Base-by-base conservation (phyloP, 2,888 invertebrate species). In the Eristalis tenax region DNA sequence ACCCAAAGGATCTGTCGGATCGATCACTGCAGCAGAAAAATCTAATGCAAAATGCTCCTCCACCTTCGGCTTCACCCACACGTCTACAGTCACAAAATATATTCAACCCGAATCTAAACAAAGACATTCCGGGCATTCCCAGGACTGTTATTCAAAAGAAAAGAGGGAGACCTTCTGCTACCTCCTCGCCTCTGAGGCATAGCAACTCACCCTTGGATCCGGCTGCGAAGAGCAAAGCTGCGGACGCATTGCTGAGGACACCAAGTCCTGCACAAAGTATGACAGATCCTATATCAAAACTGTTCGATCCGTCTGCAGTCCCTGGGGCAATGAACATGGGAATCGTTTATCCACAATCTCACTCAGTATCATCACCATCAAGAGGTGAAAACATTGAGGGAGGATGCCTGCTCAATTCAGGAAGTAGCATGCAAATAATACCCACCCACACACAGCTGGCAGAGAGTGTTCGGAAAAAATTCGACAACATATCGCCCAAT, bases 391-490 rank as follows among this genome's bases (percentile, higher is more conserved):
- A 40, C 4, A 83, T 68, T n/a, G 87, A 83, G 38, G 57, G 66
- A 3, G 11, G 61, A 15, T 35, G 57, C 56, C 23, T 83, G 28
- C 35, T 89, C 15, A 91, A 90, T 61, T 71, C 76, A 5, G 90
- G 88, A 43, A 89, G 87, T 4, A 91, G 91, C 85, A 91, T 91
- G 92, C 91, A 91, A 90, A 92, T 91, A 69, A 91, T 92, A 85
- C 92, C 91, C 26, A 91, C 91, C 63, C 90, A 90, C 28, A 91
- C 91, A 11, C 90, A 91, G 15, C 90, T 90, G 15, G 90, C 91
- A n/a, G 90, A 89, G 28, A 91, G 90, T 71, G 90, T 91, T 75
- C 89, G 91, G 32, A 91, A 91, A 68, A 91, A 92, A 82, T 89
- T 91, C 4, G 90, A 89, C 79, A 92, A 91, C 66, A 90, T 92